A percentile compares a stretch with the other conserved stretches of the same genome.
Conservation (phyloP, 2,797 vertebrate genomes). For the Acestrorhynchus altus region DNA sequence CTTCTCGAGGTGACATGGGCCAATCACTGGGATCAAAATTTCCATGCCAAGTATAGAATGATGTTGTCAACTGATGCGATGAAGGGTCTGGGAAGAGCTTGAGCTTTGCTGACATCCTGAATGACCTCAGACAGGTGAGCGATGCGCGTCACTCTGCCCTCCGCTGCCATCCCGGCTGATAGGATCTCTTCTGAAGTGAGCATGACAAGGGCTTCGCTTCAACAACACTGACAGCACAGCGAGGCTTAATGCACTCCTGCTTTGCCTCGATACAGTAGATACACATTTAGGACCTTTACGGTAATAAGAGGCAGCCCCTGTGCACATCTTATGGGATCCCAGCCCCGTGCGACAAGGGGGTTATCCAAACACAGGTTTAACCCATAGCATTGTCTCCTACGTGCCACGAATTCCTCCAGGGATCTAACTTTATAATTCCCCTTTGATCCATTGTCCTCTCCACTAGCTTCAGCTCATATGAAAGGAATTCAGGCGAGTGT, state of each 20-base stretch:
- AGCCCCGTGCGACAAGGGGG: neutral
- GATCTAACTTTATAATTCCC: conserved; percentile 2
- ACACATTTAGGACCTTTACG: conserved; percentile 7
- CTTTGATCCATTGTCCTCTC: conserved; percentile 17
- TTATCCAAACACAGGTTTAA: conserved; percentile 34
- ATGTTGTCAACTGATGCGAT: neutral
- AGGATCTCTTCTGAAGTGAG: conserved; percentile 20
- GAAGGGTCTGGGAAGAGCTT: neutral
- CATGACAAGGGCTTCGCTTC: conserved; percentile 8
- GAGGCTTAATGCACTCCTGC: neutral
- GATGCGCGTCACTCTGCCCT: conserved; percentile 25
- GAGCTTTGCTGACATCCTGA: neutral
- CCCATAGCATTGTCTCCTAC: neutral
- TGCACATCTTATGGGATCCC: neutral
- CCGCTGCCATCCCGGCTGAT: conserved; percentile 1
- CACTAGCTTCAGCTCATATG: conserved; percentile 11
- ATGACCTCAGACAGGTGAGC: conserved; percentile 24
- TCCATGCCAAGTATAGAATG: conserved; percentile 2
- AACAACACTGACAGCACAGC: conserved; percentile 32
- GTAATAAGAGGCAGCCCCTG: neutral
- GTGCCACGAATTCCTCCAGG: conserved; percentile 19
- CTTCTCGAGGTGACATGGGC: neutral
- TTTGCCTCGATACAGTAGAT: neutral
- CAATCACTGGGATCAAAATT: neutral
- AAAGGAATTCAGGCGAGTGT: neutral